A percentile compares a stretch with the other conserved stretches of the same genome.
phyloP scores from a whole-genome alignment of 2,888 invertebrate species.

The Drosophila histrio region DNA sequence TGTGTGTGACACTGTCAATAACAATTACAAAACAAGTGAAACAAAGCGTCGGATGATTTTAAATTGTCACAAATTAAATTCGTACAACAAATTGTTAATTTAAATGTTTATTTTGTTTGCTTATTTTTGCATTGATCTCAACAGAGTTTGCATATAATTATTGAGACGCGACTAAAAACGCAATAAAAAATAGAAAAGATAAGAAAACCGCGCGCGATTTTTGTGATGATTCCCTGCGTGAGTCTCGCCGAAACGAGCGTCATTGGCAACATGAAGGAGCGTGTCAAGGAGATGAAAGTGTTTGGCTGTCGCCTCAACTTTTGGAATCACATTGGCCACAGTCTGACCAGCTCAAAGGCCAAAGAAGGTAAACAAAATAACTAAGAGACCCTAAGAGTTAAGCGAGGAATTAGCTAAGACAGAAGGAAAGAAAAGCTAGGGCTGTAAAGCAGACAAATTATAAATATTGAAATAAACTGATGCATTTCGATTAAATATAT shows the following conservation, averaged over 20 bases:
- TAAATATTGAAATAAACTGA: no score
- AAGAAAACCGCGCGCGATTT: constrained; percentile 22
- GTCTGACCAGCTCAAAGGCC: constrained; percentile 83
- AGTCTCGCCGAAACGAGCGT: constrained; percentile 85
- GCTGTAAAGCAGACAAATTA: no score
- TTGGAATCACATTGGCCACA: constrained; percentile 85
- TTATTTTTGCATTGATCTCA: constrained; percentile 9
- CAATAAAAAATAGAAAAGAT: neutral
- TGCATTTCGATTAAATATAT: no score
- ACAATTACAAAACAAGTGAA: constrained; percentile 45
- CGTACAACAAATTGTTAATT: constrained; percentile 17
- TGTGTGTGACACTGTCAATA: constrained; percentile 42
- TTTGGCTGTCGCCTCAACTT: constrained; percentile 85
- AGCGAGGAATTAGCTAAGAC: no score
- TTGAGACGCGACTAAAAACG: constrained; percentile 25
- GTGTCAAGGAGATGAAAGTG: constrained; percentile 85
- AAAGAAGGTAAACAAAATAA: constrained; percentile 75
- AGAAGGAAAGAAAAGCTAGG: no score
- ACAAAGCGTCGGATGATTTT: constrained; percentile 50
- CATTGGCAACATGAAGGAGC: constrained; percentile 85
- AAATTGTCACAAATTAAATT: constrained; percentile 29
- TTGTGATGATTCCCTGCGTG: constrained; percentile 85
- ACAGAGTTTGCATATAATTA: constrained; percentile 28
- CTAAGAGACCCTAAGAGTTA: neutral
- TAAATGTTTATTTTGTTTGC: constrained; percentile 4